phyloP scores from a whole-genome alignment of 2,888 invertebrate species.

The Falcaria lacertinaria region DNA sequence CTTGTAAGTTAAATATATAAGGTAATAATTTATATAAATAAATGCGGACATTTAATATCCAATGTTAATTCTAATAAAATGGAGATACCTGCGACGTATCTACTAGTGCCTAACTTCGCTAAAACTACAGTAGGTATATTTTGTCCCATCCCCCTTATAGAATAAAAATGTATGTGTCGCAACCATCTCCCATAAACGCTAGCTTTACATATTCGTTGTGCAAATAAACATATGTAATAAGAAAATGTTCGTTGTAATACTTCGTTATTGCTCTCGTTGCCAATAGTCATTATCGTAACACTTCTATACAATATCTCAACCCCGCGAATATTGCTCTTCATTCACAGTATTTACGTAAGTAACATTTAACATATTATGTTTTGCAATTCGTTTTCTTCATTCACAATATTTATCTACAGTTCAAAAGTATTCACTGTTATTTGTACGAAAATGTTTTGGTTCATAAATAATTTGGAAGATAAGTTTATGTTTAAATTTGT shows the following conservation, averaged over 20 bases:
- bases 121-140: slow-evolving; percentile 8
- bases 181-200: slow-evolving; percentile 1
- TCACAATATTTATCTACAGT: too few species aligned
- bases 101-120: slow-evolving; percentile 6
- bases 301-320: neutral
- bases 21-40: neutral
- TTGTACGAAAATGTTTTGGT: too few species aligned
- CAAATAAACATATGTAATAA: slow-evolving; percentile 33
- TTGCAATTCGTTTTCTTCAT: too few species aligned
- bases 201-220: slow-evolving; percentile 32
- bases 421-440: too few species aligned
- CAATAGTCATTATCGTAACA: slow-evolving; percentile 28
- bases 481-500: too few species aligned
- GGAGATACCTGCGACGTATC: slow-evolving; percentile 6
- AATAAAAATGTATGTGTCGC: slow-evolving; percentile 2
- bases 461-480: too few species aligned
- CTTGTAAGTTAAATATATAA: neutral
- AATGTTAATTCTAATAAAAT: slow-evolving; percentile 1
- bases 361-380: too few species aligned
- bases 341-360: too few species aligned
- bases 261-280: slow-evolving; percentile 57
- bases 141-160: neutral
- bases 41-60: neutral
- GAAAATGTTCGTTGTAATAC: slow-evolving; percentile 49
- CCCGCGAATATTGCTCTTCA: neutral